phyloP scores from a whole-genome alignment of 64 coral and sea anemone genomes.

The Porites lutea region DNA sequence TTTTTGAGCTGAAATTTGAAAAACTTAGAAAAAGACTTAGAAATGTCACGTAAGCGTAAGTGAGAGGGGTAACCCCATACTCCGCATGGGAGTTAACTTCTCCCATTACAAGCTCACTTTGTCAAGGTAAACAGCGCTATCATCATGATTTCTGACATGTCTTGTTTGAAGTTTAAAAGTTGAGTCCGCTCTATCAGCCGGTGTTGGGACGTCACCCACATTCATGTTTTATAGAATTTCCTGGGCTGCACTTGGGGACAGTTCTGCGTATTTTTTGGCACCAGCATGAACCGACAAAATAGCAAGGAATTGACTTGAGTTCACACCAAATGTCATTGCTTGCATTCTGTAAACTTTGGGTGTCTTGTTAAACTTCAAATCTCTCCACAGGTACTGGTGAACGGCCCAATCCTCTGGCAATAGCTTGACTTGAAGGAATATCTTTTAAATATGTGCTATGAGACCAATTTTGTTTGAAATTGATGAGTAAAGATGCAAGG shows the following conservation, averaged over 20 bases:
- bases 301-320: conserved; percentile 12
- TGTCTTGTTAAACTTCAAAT: neutral
- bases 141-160: conserved; percentile 7
- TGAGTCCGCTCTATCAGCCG: neutral
- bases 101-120: conserved; percentile 29
- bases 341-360: conserved; percentile 12
- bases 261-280: neutral
- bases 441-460: conserved; percentile 53
- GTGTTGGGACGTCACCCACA: conserved; percentile 28
- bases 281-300: neutral
- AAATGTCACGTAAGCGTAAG: too few species aligned
- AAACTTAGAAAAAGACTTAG: too few species aligned
- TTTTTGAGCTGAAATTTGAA: too few species aligned
- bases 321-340: neutral
- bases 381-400: conserved; percentile 66
- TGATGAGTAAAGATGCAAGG: conserved; percentile 48
- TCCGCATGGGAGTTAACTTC: too few species aligned
- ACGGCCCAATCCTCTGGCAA: conserved; percentile 25
- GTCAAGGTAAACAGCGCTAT: conserved; percentile 28
- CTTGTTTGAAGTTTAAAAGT: conserved; percentile 12
- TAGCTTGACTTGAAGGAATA: conserved; percentile 57
- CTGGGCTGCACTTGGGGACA: neutral
- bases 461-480: conserved; percentile 48
- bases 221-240: conserved; percentile 22
- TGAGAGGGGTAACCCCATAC: too few species aligned